Conservation (phyloP, 1,140 invertebrate species). For the Apis dorsata region DNA sequence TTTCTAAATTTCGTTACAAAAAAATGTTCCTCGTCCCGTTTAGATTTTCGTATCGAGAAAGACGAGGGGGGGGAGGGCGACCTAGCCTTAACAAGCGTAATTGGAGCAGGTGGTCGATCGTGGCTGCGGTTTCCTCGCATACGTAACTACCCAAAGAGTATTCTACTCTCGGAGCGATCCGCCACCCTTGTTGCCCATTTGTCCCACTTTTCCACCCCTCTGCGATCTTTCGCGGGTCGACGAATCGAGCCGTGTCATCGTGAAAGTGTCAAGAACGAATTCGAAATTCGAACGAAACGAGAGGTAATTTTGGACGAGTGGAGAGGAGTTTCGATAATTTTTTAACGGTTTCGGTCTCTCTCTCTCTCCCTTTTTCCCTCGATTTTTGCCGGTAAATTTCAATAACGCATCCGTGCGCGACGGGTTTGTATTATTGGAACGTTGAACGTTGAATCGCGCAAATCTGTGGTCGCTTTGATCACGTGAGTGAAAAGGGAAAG, state of each 20-base stretch:
- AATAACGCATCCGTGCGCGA: slow-evolving; percentile 4
- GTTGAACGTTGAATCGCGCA: neutral
- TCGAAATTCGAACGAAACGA: too few relatives aligned
- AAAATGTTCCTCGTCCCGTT: neutral
- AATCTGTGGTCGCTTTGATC: slow-evolving; percentile 30
- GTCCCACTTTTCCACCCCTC: neutral
- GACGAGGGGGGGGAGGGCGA: slow-evolving; percentile 39
- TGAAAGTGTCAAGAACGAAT: neutral
- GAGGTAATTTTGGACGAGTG: too few relatives aligned
- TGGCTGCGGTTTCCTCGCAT: slow-evolving; percentile 64
- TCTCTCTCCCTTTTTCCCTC: neutral
- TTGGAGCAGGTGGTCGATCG: slow-evolving; percentile 72
- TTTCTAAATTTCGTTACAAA: too few relatives aligned
- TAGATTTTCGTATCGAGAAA: slow-evolving; percentile 10
- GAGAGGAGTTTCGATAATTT: neutral
- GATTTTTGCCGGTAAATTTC: slow-evolving; percentile 4
- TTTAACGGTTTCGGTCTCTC: neutral
- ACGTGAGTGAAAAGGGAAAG: neutral
- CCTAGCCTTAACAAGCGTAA: slow-evolving; percentile 69
- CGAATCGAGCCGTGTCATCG: neutral
- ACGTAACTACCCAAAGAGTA: slow-evolving; percentile 67
- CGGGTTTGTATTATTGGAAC: slow-evolving; percentile 4
- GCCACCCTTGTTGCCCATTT: slow-evolving; percentile 33
- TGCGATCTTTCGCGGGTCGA: slow-evolving; percentile 21
- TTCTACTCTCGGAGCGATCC: slow-evolving; percentile 46